Evolutionary conservation across 1,140 invertebrate genomes (phyloP), one percentile per base, ranked within the genome.

Genomic region (Pomacea maculata): DNA sequence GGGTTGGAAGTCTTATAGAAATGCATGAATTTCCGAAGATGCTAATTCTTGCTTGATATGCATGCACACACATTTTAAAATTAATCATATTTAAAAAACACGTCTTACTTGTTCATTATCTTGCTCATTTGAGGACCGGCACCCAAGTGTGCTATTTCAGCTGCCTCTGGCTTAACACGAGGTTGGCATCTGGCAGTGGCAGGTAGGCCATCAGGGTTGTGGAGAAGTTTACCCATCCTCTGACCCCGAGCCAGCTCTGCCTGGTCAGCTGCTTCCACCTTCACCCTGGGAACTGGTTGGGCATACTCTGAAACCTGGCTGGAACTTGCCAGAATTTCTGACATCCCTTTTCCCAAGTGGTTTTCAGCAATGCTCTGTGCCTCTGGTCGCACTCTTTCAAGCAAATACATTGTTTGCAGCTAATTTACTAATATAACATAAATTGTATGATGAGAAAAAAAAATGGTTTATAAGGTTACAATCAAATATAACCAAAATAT

Each of bases 231-330:
- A 55, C 84, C 85, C 84, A 86, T 88, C 34, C 87, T 77, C 71
- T 84, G 81, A 11, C 89, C 88, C 70, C 85, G 85, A 63, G 84
- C 85, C 29, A 88, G 63, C 3, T 86, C 80, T 8, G 87, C 87
- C 75, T 84, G 88, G 8, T 84, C 85, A 65, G 87, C 85, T 0
- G 82, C 89, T 72, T 89, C 89, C 0, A 75, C 77, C 84, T 89
- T 90, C 0, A 90, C 89, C 21, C 88, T 82, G 8, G 88, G 86
- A 25, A 83, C 80, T 8, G 85, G 82, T 14, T 86, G 79, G 57
- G 86, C 81, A 2, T 88, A 89, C 29, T 76, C 64, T 0, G 87
- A 84, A 14, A 85, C 74, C n/a, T 88, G 82, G 52, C 86, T 86
- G 77, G 86, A 84, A 75, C 85, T 84, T 52, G 83, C 84, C 72